These are phyloP conservation scores for Vombatus ursinus DNA, from an alignment of 2,113 vertebrate species.

Conservation along the genomic window DNA sequence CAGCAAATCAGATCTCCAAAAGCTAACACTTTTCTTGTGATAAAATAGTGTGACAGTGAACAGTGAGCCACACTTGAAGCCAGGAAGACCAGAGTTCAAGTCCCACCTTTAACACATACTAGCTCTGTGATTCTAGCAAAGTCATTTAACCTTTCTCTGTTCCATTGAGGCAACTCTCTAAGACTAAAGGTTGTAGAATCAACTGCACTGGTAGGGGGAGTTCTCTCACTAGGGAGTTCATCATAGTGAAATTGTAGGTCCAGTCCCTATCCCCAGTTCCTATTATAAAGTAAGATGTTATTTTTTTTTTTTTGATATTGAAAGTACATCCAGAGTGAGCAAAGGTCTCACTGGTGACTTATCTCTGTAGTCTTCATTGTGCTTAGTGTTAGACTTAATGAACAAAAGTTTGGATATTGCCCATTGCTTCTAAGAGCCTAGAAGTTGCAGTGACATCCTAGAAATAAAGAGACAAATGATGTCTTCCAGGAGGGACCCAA, in stretches of 20 bases:
- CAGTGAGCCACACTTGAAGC: not conserved
- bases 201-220: not conserved
- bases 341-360: constrained; percentile 18
- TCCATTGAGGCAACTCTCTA: not conserved
- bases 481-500: not conserved
- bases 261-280: not conserved
- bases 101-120: not conserved
- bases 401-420: constrained; percentile 12
- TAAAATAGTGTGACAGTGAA: not conserved
- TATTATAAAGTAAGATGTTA: not conserved
- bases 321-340: constrained; percentile 4
- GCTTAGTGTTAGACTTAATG: not conserved
- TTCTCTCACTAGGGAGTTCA: not conserved
- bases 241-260: not conserved
- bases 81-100: not conserved
- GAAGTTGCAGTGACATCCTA: not conserved
- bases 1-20: not conserved
- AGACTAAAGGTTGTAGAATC: not conserved
- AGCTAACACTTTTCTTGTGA: not conserved
- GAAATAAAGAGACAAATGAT: not conserved
- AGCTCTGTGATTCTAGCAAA: not conserved
- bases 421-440: not conserved
- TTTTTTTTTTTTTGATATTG: not conserved
- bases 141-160: not conserved
- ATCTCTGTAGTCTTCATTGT: constrained; percentile 1